Percentiles rank a stretch among this genome's conserved stretches.
Conservation (phyloP, 2,888 invertebrate species). For the Clanis bilineata region DNA sequence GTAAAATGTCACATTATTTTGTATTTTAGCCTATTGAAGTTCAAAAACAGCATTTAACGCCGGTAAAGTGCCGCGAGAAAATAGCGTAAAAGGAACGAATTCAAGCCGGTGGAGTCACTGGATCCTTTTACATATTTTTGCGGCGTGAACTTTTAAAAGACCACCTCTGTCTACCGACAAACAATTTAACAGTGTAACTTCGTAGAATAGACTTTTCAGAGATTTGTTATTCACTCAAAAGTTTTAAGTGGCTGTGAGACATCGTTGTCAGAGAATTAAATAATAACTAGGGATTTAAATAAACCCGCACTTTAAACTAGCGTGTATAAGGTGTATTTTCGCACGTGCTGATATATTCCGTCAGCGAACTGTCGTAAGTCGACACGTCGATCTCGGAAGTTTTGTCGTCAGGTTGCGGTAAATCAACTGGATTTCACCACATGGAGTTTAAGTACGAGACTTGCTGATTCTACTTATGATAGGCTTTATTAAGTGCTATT, state of each 20-base stretch:
- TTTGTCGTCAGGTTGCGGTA: constrained; percentile 57
- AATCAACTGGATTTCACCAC: constrained; percentile 55
- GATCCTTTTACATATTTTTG: constrained; percentile 58
- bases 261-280: constrained; percentile 75
- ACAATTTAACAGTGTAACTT: constrained; percentile 78
- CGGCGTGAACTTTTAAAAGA: constrained; percentile 67
- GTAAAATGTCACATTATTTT: not conserved
- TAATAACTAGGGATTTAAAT: constrained; percentile 49
- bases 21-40: not conserved
- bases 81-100: constrained; percentile 3
- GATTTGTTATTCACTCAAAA: constrained; percentile 81
- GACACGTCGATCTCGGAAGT: constrained; percentile 61
- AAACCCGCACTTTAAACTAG: constrained; percentile 36
- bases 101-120: not conserved
- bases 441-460: constrained; percentile 40
- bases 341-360: constrained; percentile 37
- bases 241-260: constrained; percentile 81
- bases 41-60: not conserved
- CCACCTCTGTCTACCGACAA: constrained; percentile 65
- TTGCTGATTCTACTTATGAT: constrained; percentile 39
- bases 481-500: not conserved
- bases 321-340: constrained; percentile 47
- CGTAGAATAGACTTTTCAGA: constrained; percentile 72
- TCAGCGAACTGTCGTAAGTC: constrained; percentile 55
- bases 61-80: not conserved